A percentile compares a stretch with the other conserved stretches of the same genome.
phyloP scores from a whole-genome alignment of 2,797 vertebrate species.

The Kryptolebias ocellatus region DNA sequence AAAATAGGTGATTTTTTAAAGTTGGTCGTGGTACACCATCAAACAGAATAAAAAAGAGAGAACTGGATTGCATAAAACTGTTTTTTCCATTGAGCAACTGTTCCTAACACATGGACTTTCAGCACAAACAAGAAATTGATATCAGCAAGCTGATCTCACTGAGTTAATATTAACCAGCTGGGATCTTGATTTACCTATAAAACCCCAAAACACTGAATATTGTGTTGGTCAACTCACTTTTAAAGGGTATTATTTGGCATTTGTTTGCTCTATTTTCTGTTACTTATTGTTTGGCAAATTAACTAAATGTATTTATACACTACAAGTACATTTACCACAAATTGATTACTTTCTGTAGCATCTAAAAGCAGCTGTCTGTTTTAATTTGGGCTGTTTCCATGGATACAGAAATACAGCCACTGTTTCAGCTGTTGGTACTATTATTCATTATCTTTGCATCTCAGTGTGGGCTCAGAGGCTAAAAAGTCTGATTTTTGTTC shows the following conservation, averaged over 20 bases:
- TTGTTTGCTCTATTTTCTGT: not conserved
- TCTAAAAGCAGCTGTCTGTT: not conserved
- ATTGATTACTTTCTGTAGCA: not conserved
- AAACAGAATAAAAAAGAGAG: no score
- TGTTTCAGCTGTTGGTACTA: not conserved
- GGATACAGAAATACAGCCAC: not conserved
- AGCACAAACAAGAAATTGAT: not conserved
- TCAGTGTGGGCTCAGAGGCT: not conserved
- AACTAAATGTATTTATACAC: not conserved
- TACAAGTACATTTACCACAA: not conserved
- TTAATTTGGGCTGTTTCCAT: not conserved
- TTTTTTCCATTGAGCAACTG: not conserved
- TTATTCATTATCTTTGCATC: not conserved
- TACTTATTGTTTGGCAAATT: not conserved
- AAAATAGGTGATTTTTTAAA: no score
- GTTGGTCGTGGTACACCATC: no score
- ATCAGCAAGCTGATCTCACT: conserved; percentile 2
- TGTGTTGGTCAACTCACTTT: no score
- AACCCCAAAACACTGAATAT: not conserved
- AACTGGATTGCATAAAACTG: not conserved
- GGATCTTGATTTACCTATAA: not conserved
- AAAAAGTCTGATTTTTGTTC: not conserved
- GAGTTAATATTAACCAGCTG: conserved; percentile 1
- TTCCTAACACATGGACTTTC: not conserved
- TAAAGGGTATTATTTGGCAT: not conserved